These are phyloP conservation scores for Omphaloscelis lunosa DNA, from an alignment of 2,888 invertebrate species.

Conservation along the genomic window DNA sequence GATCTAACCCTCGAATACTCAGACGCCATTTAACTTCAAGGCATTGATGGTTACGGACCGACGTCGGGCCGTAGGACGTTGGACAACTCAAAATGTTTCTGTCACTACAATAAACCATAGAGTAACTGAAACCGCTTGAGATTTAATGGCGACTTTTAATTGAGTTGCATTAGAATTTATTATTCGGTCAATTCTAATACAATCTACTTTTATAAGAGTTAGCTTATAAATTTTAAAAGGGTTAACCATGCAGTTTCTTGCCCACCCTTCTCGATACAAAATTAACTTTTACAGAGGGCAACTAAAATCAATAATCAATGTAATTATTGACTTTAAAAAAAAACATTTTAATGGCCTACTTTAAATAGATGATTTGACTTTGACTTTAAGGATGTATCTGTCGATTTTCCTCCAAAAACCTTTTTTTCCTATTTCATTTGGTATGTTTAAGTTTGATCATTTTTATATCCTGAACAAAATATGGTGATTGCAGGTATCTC, in stretches of 20 bases:
- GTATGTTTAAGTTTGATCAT: neutral
- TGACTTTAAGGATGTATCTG: neutral
- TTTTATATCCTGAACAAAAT: neutral
- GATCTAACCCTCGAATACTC: neutral
- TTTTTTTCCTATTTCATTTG: neutral
- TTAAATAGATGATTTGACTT: neutral
- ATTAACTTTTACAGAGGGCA: too few species aligned
- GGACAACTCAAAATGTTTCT: neutral
- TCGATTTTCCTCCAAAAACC: neutral
- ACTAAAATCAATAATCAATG: too few species aligned
- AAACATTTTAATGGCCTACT: neutral
- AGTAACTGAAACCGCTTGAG: neutral
- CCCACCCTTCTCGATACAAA: too few species aligned
- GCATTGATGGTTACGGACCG: neutral
- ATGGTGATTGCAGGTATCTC: constrained; percentile 68
- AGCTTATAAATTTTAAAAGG: neutral
- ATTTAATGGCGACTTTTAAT: neutral
- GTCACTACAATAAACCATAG: neutral
- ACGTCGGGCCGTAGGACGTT: too few species aligned
- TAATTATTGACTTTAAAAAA: neutral
- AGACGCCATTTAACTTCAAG: neutral
- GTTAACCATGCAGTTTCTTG: neutral
- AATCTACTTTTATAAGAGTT: too few species aligned
- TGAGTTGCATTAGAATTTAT: neutral
- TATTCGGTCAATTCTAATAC: neutral